Evolutionary conservation across 2,797 vertebrate species (phyloP), one percentile per base, ranked within the genome.

Genomic region (Echeneis naucrates): DNA sequence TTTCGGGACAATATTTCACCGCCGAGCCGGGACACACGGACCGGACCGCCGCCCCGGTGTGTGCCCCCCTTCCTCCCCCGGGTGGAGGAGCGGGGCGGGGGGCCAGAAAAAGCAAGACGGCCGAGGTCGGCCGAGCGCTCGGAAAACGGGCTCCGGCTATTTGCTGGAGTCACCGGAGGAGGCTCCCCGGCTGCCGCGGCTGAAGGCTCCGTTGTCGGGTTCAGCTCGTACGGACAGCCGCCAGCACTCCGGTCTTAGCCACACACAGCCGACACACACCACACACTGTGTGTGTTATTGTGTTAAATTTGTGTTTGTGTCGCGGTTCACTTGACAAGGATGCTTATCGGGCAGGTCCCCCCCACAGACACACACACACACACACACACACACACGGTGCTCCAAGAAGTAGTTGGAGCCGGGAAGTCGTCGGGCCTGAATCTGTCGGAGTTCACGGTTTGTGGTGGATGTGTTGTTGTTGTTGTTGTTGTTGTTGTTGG

Each of bases 81-180:
- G n/a, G n/a, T n/a, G n/a, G n/a, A n/a, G n/a, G n/a, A n/a, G n/a
- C n/a, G n/a, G n/a, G n/a, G n/a, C n/a, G n/a, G n/a, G n/a, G n/a
- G n/a, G 32, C 55, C 35, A 77, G 77, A 79, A 79, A 71, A 83
- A 89, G 86, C 86, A 67, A 76, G 38, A 79, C 70, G 58, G 9
- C 44, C 62, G 78, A 2, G 74, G 64, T 61, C 53, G 74, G 80
- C 75, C 42, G 67, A 68, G 80, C 42, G 68, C 68, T 74, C 81
- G 77, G 81, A 82, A 83, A 84, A 85, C 1, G 66, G 91, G 90
- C 74, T 27, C n/a, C 54, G 89, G 14, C 87, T 92, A 91, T 63
- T 59, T 83, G 14, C 77, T 87, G 91, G 87, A 77, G 3, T 40
- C n/a, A n/a, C n/a, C n/a, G n/a, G n/a, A 19, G 67, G 79, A 37